Percentiles rank a stretch among this genome's conserved stretches.
These are phyloP conservation scores for Aplidium turbinatum DNA, from an alignment of 23 tunicate genomes.

Conservation along the genomic window DNA sequence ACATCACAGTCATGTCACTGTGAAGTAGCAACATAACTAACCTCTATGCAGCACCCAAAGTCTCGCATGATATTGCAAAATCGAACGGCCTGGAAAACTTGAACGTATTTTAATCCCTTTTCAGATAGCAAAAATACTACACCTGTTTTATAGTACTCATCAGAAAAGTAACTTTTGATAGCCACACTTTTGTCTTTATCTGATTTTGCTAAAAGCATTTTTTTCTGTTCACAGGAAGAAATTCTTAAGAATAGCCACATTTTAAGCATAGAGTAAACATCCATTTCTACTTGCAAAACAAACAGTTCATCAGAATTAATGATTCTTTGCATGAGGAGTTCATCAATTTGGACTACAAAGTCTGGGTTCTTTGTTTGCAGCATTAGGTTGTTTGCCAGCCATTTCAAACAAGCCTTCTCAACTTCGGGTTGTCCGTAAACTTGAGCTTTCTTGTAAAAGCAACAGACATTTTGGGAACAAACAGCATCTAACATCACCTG, in stretches of 20 bases:
- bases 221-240: slow-evolving; percentile 8
- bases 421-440: slow-evolving; percentile 83
- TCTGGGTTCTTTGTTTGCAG: slow-evolving; percentile 19
- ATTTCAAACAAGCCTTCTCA: slow-evolving; percentile 59
- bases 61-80: slow-evolving; percentile 83
- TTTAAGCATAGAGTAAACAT: slow-evolving; percentile 84
- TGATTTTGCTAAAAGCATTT: not conserved
- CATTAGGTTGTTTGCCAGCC: slow-evolving; percentile 96
- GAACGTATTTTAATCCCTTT: slow-evolving; percentile 45
- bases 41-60: slow-evolving; percentile 78
- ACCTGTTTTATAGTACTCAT: slow-evolving; percentile 14
- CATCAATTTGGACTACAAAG: slow-evolving; percentile 49
- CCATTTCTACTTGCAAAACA: slow-evolving; percentile 99
- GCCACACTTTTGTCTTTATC: slow-evolving; percentile 7
- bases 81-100: slow-evolving; percentile 64
- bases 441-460: slow-evolving; percentile 63
- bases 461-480: slow-evolving; percentile 58
- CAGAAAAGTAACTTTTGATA: slow-evolving; percentile 43
- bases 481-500: slow-evolving; percentile 71
- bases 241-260: slow-evolving; percentile 76
- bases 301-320: slow-evolving; percentile 69
- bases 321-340: slow-evolving; percentile 55
- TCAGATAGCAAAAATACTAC: slow-evolving; percentile 37
- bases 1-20: too few relatives aligned
- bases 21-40: not conserved